Percentiles rank a stretch among this genome's conserved stretches.
Conservation (phyloP, 2,113 vertebrate species). For the Parotia lawesii region DNA sequence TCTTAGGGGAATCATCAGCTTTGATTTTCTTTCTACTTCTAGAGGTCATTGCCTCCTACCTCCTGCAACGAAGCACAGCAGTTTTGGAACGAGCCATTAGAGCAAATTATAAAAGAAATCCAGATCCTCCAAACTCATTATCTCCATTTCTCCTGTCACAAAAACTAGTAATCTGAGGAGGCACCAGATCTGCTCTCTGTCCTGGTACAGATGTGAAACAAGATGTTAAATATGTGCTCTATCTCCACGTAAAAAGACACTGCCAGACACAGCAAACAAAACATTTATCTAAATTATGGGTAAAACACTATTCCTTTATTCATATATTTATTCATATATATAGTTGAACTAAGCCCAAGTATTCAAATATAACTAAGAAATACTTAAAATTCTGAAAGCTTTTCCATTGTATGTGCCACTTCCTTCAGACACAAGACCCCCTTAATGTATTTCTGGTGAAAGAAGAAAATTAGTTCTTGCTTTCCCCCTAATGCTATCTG, state of each 20-base stretch:
- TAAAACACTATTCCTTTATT: neutral
- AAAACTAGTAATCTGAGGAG: neutral
- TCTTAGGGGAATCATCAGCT: neutral
- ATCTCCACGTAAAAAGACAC: neutral
- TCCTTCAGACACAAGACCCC: neutral
- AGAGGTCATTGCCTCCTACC: neutral
- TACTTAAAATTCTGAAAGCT: conserved; percentile 8
- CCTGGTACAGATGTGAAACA: neutral
- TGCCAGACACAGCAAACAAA: neutral
- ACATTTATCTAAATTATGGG: neutral
- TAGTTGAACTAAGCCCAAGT: neutral
- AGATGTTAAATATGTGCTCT: conserved; percentile 28
- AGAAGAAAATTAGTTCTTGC: neutral
- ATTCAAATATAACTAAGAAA: neutral
- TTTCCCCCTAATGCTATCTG: conserved; percentile 8
- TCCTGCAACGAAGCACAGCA: neutral
- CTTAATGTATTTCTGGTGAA: conserved; percentile 22
- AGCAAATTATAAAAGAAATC: neutral
- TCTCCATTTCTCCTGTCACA: neutral
- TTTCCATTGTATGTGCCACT: neutral
- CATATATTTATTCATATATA: too few species aligned
- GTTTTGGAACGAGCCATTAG: neutral
- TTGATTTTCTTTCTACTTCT: conserved; percentile 16
- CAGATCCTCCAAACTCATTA: neutral
- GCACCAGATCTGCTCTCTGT: neutral